phyloP scores from a whole-genome alignment of 2,888 invertebrate genomes.

The Teinopalpus imperialis region DNA sequence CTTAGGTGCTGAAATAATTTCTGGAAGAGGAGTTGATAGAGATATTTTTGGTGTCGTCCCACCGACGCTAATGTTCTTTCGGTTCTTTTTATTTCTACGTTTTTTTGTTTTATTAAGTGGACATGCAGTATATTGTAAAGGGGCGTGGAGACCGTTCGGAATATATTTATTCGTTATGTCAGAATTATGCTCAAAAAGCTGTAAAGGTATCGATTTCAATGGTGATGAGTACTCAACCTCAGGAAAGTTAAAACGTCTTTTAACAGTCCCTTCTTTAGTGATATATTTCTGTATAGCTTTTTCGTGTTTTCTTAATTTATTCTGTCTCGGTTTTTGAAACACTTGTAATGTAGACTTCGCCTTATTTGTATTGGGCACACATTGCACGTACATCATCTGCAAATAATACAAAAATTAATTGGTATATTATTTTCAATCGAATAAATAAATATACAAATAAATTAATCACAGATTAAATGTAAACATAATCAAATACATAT shows the following conservation, averaged over 20 bases:
- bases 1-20: conserved; percentile 27
- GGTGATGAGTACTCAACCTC: conserved; percentile 44
- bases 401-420: no score
- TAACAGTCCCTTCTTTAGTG: conserved; percentile 29
- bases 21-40: conserved; percentile 7
- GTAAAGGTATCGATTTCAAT: conserved; percentile 16
- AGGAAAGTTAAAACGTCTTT: conserved; percentile 46
- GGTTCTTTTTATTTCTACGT: conserved; percentile 34
- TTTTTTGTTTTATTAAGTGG: conserved; percentile 25
- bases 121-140: not conserved
- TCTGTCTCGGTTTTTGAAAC: conserved; percentile 10
- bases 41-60: not conserved
- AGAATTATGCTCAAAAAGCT: conserved; percentile 24
- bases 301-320: conserved; percentile 7
- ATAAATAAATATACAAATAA: no score
- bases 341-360: not conserved
- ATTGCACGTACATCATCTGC: conserved; percentile 10
- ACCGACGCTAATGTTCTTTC: not conserved
- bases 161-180: conserved; percentile 17
- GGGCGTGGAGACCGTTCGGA: conserved; percentile 6
- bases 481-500: no score
- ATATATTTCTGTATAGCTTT: not conserved
- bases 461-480: no score
- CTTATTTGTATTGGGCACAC: conserved; percentile 5
- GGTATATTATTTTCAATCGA: no score